Evolutionary conservation across 2,888 invertebrate species (phyloP), one percentile per base, ranked within the genome.

Genomic region (Megalurothrips usitatus): DNA sequence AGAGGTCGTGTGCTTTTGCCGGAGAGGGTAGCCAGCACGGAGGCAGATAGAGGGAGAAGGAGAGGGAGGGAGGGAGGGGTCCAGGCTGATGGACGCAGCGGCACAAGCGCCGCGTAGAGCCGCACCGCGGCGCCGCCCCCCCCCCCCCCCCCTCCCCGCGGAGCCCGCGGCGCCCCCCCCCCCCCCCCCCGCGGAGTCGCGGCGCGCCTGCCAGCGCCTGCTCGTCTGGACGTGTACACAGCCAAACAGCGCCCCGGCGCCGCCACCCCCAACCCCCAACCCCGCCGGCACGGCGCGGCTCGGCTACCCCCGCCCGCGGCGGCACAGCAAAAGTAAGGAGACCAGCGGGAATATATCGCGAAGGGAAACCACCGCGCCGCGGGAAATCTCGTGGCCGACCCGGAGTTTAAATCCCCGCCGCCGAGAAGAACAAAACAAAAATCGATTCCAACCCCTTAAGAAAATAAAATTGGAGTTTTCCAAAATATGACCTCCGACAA

Each of bases 141-240:
- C 63, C 11, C 79, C 79, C 12, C 78, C 58, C 17, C 80, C 17
- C 26, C 68, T 79, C 79, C 12, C 79, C 80, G 19, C 75, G 78
- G 43, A 26, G 47, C 82, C 79, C 81, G 81, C 82, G 81, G 81
- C 81, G 81, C 82, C 82, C n/a, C 48, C 47, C 79, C 48, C 23
- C 78, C 43, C 43, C 49, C 80, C 47, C 49, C 19, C 79, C 48
- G 58, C 43, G 75, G 47, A 17, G 23, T 26, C 17, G 81, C n/a
- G 81, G 58, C 78, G 28, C 81, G 49, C 80, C 47, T 28, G 79
- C 75, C 48, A 79, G 23, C 63, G n/a, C 58, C 79, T 58, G 52
- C 80, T 28, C 81, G 52, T 52, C 58, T 75, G 68, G 68, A 75
- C 68, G 68, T 26, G 68, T 75, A 75, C 68, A 75, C 68, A 11